Conservation (phyloP, 2,113 vertebrate genomes). For the Propithecus coquereli region DNA sequence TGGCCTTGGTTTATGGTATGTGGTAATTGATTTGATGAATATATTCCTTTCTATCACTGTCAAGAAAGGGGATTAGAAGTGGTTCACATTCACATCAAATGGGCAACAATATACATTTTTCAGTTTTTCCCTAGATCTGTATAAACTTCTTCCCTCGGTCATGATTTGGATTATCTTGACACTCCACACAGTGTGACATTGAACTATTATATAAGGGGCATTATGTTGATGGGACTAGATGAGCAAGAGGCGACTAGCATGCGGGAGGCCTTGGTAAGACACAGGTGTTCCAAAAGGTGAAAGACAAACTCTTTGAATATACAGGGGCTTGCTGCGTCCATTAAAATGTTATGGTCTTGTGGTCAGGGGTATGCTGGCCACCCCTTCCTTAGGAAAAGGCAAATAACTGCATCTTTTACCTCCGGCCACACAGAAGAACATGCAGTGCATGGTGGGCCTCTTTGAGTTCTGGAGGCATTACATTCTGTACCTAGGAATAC, state of each 20-base stretch:
- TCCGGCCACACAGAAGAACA: background rate
- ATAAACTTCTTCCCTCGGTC: background rate
- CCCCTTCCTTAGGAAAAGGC: background rate
- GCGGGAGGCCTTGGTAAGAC: background rate
- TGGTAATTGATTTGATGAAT: background rate
- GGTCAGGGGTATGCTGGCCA: background rate
- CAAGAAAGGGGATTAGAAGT: background rate
- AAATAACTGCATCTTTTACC: background rate
- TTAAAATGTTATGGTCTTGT: background rate
- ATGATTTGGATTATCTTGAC: background rate
- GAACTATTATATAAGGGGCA: background rate
- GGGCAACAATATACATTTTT: background rate
- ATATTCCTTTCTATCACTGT: background rate
- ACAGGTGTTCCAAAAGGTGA: background rate
- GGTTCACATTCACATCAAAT: background rate
- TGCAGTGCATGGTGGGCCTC: background rate
- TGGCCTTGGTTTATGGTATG: background rate
- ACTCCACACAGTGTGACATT: background rate
- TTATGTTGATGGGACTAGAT: background rate
- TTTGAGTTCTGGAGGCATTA: background rate
- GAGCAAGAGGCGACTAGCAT: background rate
- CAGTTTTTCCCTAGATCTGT: background rate
- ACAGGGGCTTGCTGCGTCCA: background rate
- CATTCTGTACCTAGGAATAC: background rate
- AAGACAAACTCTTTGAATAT: background rate